phyloP scores from a whole-genome alignment of 2,888 invertebrate genomes.

The Choristoneura rosaceana region DNA sequence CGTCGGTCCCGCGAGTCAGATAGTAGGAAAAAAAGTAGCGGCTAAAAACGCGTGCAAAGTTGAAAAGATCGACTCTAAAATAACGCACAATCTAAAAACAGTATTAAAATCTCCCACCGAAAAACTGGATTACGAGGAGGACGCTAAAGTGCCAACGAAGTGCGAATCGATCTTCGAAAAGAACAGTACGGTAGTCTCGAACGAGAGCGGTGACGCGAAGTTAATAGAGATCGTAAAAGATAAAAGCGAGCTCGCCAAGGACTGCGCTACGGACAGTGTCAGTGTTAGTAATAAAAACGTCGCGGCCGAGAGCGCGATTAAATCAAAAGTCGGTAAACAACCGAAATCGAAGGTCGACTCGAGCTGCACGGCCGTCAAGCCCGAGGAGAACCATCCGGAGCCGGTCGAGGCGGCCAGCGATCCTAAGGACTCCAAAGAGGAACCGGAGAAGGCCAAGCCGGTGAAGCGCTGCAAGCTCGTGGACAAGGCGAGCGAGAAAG shows the following conservation, averaged over 20 bases:
- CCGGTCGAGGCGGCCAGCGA: slow-evolving; percentile 45
- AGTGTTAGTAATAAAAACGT: slow-evolving; percentile 38
- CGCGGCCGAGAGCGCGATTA: slow-evolving; percentile 31
- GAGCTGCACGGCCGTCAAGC: slow-evolving; percentile 36
- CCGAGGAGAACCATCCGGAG: slow-evolving; percentile 47
- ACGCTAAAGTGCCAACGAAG: slow-evolving; percentile 52
- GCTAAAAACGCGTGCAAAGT: slow-evolving; percentile 73
- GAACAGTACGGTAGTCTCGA: slow-evolving; percentile 47
- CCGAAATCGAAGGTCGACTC: slow-evolving; percentile 32
- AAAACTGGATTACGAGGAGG: slow-evolving; percentile 61
- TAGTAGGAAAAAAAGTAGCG: slow-evolving; percentile 73
- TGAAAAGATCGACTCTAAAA: slow-evolving; percentile 74
- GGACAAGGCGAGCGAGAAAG: slow-evolving; percentile 59
- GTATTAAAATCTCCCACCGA: slow-evolving; percentile 73
- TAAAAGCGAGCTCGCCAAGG: slow-evolving; percentile 49
- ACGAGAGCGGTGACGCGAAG: slow-evolving; percentile 43
- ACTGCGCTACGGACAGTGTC: slow-evolving; percentile 36
- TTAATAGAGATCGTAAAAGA: slow-evolving; percentile 45
- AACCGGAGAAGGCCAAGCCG: slow-evolving; percentile 44
- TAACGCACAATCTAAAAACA: slow-evolving; percentile 72
- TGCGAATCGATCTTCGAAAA: slow-evolving; percentile 51
- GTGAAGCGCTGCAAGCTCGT: slow-evolving; percentile 65
- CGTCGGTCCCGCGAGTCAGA: slow-evolving; percentile 74
- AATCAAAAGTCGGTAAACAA: slow-evolving; percentile 32
- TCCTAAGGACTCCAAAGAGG: slow-evolving; percentile 46